Percentiles rank a stretch among this genome's conserved stretches.
Evolutionary conservation across 2,113 vertebrate species (phyloP).

Genomic region (Casuarius casuarius): DNA sequence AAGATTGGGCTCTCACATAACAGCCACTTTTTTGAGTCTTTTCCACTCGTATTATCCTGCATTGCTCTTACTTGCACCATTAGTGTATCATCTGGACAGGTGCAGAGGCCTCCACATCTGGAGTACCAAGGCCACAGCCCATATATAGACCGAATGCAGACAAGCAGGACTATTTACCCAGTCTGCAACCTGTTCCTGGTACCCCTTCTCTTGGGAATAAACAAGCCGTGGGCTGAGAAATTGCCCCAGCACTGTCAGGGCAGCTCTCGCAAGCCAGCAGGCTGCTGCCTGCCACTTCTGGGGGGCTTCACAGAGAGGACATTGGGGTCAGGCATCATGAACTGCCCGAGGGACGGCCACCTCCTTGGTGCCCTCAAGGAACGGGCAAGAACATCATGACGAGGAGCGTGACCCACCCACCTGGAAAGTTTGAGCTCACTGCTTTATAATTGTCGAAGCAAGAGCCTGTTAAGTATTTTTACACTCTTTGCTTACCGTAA

Average conservation of each 20-base stretch:
- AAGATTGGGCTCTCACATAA: background rate
- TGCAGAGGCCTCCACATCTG: background rate
- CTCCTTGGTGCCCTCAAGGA: background rate
- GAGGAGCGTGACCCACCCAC: background rate
- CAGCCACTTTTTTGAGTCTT: background rate
- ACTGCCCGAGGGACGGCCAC: background rate
- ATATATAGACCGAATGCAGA: background rate
- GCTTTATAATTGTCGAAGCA: constrained; percentile 34
- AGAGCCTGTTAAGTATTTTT: constrained; percentile 27
- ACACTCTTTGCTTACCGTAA: background rate
- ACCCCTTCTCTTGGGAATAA: background rate
- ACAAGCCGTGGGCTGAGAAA: background rate
- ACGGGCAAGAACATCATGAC: fast-evolving
- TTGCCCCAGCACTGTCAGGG: background rate
- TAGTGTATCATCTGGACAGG: background rate
- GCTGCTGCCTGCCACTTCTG: background rate
- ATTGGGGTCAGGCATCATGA: background rate
- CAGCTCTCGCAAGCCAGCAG: background rate
- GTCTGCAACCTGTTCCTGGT: background rate
- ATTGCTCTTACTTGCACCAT: background rate
- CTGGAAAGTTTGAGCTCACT: background rate
- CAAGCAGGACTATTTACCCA: background rate
- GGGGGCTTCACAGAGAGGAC: background rate
- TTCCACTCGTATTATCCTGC: background rate
- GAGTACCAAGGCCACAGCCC: background rate